Evolutionary conservation across 1,140 invertebrate genomes (phyloP).

Genomic region (Brachionus paranguensis): DNA sequence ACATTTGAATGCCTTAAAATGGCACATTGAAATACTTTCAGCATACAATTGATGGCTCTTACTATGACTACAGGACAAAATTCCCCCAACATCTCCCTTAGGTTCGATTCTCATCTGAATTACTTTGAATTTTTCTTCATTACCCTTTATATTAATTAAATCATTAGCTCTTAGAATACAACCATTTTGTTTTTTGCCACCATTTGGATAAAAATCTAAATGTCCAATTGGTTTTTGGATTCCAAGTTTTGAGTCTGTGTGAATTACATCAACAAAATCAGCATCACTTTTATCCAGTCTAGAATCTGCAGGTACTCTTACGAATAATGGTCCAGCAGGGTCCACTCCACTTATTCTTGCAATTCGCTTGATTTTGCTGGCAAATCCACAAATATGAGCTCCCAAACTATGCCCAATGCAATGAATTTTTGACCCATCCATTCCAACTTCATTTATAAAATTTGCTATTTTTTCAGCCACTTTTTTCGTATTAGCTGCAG

Average conservation of each 20-base stretch:
- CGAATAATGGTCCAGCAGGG: slow-evolving; percentile 84
- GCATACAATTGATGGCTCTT: neutral
- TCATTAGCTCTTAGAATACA: neutral
- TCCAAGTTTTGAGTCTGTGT: slow-evolving; percentile 70
- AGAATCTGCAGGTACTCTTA: slow-evolving; percentile 69
- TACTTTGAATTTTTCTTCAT: neutral
- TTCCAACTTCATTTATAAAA: slow-evolving; percentile 44
- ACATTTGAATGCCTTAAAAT: neutral
- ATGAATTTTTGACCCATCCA: slow-evolving; percentile 57
- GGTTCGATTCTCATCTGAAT: neutral
- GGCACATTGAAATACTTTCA: neutral
- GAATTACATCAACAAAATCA: slow-evolving; percentile 83
- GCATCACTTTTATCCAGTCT: slow-evolving; percentile 79
- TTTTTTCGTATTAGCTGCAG: slow-evolving; percentile 67
- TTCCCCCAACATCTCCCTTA: neutral
- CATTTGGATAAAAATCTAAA: slow-evolving; percentile 46
- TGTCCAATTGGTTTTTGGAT: slow-evolving; percentile 59
- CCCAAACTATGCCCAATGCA: slow-evolving; percentile 84
- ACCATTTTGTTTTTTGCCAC: slow-evolving; percentile 58
- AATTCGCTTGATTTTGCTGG: slow-evolving; percentile 72
- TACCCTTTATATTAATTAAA: neutral
- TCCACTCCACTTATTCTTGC: slow-evolving; percentile 75
- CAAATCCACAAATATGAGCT: slow-evolving; percentile 76
- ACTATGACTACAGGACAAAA: neutral
- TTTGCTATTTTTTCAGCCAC: slow-evolving; percentile 77